Percentiles rank a stretch among this genome's conserved stretches.
Conservation (phyloP, 2,888 invertebrate species). For the Noctua pronuba region DNA sequence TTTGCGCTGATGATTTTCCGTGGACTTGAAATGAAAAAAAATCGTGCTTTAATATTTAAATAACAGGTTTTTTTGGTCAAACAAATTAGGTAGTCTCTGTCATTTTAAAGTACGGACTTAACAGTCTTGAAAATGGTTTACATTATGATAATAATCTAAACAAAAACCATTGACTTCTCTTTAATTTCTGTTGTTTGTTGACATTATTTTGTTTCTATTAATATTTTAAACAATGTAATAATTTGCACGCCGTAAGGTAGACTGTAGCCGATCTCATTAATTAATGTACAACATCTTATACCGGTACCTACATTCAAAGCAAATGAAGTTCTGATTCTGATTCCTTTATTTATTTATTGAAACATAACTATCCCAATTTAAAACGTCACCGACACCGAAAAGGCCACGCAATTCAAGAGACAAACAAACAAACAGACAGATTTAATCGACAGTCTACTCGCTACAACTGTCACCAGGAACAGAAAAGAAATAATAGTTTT, state of each 20-base stretch:
- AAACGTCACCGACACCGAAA: neutral
- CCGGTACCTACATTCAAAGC: too few relatives aligned
- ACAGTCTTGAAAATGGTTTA: neutral
- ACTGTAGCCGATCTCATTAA: too few relatives aligned
- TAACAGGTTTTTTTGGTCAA: too few relatives aligned
- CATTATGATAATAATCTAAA: neutral
- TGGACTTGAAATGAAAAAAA: neutral
- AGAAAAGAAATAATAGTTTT: conserved; percentile 36
- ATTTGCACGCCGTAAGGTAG: too few relatives aligned
- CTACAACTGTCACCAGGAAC: neutral
- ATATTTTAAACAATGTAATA: too few relatives aligned
- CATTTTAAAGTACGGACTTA: neutral
- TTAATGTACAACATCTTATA: too few relatives aligned
- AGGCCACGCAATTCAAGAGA: neutral
- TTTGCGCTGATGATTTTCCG: neutral
- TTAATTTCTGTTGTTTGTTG: too few relatives aligned
- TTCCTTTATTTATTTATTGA: neutral
- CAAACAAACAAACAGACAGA: neutral
- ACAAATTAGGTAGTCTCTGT: neutral
- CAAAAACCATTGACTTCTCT: too few relatives aligned
- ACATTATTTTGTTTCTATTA: too few relatives aligned
- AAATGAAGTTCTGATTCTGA: too few relatives aligned
- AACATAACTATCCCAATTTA: neutral
- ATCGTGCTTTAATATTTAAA: neutral
- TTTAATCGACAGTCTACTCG: neutral